A percentile compares a stretch with the other conserved stretches of the same genome.
These are phyloP conservation scores for Bubo scandiacus DNA, from an alignment of 2,113 vertebrate genomes.

Conservation along the genomic window DNA sequence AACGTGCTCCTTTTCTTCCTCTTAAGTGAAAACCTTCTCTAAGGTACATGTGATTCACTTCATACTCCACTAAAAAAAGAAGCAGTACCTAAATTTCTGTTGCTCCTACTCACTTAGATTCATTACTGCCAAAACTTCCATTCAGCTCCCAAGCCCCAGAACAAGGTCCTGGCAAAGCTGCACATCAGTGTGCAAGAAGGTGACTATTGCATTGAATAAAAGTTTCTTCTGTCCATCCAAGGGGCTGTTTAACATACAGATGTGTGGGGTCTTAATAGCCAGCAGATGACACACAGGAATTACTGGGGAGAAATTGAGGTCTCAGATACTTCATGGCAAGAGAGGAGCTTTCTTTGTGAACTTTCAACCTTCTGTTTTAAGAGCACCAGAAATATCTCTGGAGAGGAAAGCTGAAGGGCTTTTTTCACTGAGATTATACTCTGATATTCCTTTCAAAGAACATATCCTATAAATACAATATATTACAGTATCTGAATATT, in stretches of 20 bases:
- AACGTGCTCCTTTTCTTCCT: background rate
- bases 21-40: background rate
- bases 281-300: background rate
- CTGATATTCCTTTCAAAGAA: background rate
- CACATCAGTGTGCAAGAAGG: background rate
- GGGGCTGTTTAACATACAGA: background rate
- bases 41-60: too few species aligned
- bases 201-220: background rate
- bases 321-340: background rate
- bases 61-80: background rate
- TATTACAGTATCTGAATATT: background rate
- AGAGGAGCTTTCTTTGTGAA: background rate
- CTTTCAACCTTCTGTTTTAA: background rate
- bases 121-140: background rate
- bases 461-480: background rate
- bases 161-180: background rate
- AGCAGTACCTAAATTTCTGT: background rate
- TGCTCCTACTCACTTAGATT: background rate
- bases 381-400: background rate
- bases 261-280: background rate
- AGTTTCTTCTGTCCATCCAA: background rate
- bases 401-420: background rate
- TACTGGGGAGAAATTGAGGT: background rate
- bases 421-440: background rate
- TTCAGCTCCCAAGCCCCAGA: background rate